Evolutionary conservation across 2,888 invertebrate species (phyloP).

Genomic region (Drosophila picticornis): DNA sequence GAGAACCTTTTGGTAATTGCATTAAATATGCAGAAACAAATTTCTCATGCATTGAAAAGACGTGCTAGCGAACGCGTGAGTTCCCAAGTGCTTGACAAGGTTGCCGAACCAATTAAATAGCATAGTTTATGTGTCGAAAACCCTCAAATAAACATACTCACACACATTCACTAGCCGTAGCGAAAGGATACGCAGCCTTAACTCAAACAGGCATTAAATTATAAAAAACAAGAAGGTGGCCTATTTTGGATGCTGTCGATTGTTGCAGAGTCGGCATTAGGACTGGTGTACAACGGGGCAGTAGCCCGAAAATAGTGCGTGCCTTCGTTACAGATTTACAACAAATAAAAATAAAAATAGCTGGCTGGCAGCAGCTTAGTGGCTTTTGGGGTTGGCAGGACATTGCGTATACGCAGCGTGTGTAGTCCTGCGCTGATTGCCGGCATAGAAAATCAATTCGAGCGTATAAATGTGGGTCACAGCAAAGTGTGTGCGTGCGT

Average conservation of each 20-base stretch:
- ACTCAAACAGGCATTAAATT: slow-evolving; percentile 78
- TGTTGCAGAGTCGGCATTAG: slow-evolving; percentile 72
- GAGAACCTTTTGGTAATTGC: slow-evolving; percentile 78
- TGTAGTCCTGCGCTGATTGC: slow-evolving; percentile 65
- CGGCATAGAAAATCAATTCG: slow-evolving; percentile 76
- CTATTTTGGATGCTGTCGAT: slow-evolving; percentile 17
- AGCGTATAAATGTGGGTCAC: slow-evolving; percentile 77
- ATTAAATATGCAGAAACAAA: slow-evolving; percentile 76
- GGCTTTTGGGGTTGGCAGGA: slow-evolving; percentile 32
- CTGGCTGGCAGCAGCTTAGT: slow-evolving; percentile 24
- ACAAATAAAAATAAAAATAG: slow-evolving; percentile 56
- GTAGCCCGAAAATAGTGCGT: slow-evolving; percentile 68
- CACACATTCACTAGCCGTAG: slow-evolving; percentile 35
- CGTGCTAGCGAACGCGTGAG: slow-evolving; percentile 44
- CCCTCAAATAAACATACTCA: slow-evolving; percentile 15
- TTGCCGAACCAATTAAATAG: slow-evolving; percentile 72
- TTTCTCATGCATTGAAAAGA: slow-evolving; percentile 56
- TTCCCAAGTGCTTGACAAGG: slow-evolving; percentile 48
- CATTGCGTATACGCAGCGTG: slow-evolving; percentile 71
- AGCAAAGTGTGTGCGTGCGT: slow-evolving; percentile 36
- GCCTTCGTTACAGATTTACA: slow-evolving; percentile 76
- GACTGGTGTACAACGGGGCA: slow-evolving; percentile 22
- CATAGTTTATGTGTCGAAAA: slow-evolving; percentile 67
- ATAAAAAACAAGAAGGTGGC: slow-evolving; percentile 48
- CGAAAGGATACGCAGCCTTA: slow-evolving; percentile 58